phyloP scores from a whole-genome alignment of 2,888 invertebrate species.

The Gymnocheta viridis region DNA sequence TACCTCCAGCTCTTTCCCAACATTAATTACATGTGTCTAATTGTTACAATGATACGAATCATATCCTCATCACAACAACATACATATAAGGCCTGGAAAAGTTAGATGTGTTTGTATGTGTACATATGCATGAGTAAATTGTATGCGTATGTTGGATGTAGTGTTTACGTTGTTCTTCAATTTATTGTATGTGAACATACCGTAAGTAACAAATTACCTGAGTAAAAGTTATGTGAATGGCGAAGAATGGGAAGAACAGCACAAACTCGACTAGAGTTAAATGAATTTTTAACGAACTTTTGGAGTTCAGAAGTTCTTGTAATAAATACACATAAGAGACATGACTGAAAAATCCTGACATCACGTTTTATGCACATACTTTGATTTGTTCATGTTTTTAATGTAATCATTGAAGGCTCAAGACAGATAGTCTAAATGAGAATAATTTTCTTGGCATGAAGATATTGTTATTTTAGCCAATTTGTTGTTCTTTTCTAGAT shows the following conservation, averaged over 20 bases:
- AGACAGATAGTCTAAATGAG: no score
- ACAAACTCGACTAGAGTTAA: not conserved
- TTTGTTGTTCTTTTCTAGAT: no score
- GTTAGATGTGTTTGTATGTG: not conserved
- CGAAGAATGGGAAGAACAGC: not conserved
- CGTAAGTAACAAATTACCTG: constrained; percentile 38
- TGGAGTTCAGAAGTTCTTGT: not conserved
- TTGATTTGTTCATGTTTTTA: not conserved
- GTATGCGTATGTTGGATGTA: not conserved
- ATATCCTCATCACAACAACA: no score
- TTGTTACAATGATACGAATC: no score
- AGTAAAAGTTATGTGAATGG: constrained; percentile 2
- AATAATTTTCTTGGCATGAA: no score
- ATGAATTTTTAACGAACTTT: not conserved
- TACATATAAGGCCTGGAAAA: no score
- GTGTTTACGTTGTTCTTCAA: constrained; percentile 49
- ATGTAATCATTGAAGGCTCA: no score
- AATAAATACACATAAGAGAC: not conserved
- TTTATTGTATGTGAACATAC: constrained; percentile 21
- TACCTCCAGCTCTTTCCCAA: no score
- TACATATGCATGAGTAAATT: not conserved
- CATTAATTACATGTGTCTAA: no score
- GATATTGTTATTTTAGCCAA: no score
- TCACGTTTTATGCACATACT: not conserved
- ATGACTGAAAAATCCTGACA: not conserved